Evolutionary conservation across 2,888 invertebrate species (phyloP), one percentile per base, ranked within the genome.

Genomic region (Drosophila pseudotakahashii): DNA sequence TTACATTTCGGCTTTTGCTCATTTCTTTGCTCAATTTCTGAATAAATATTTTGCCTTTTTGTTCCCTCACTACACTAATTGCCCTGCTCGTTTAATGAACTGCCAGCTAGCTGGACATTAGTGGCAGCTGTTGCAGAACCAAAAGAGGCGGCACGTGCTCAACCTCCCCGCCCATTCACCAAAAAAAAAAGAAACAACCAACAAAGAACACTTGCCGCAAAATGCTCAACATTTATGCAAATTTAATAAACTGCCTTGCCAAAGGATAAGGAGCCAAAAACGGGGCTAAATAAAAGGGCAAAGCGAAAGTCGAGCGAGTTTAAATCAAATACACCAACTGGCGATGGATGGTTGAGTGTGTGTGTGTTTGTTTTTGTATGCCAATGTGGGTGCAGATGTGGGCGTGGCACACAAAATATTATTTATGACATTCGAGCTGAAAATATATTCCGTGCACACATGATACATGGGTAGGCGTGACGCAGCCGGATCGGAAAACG

Each of bases 181-280:
- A 19, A 19, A 19, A 1, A 42, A 13, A 19, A 30, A 9, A 11
- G 3, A 36, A 45, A 50, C 36, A 41, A 11, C 32, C 64, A 45
- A 39, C 66, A 51, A 66, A 45, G 41, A 54, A 73, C 71, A 73
- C 79, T 78, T 76, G 62, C 73, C 75, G 54, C 59, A 74, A 67
- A 73, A 67, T 68, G 75, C 62, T 67, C 78, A 76, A 77, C 86
- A 79, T 81, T 85, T 88, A 88, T 88, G 89, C 81, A 88, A 88
- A 88, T 88, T 88, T 89, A 88, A 89, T 88, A 89, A 89, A 89
- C 85, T 88, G 67, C 59, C 75, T 70, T 66, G 69, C 36, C 52
- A 42, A 52, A 53, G 61, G 71, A 53, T 54, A 54, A 52, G 59
- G 59, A 59, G 58, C 51, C 64, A 53, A 53, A 52, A 71, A 71